These are phyloP conservation scores for Actinernus sp. DNA, from an alignment of 92 coral and sea anemone species.

Conservation along the genomic window DNA sequence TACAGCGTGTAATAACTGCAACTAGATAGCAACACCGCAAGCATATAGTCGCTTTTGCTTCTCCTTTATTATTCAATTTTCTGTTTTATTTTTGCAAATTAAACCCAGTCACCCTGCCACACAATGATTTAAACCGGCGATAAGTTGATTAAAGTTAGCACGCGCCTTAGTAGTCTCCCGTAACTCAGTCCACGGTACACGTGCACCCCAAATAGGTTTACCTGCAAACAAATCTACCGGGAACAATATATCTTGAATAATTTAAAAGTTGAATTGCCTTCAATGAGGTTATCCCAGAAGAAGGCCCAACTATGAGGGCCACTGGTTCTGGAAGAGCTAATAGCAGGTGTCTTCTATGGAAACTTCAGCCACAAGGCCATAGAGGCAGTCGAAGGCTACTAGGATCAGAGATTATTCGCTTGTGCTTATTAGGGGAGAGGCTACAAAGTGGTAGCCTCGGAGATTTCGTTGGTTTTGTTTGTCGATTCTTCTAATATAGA, in stretches of 20 bases:
- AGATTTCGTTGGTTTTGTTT: conserved; percentile 44
- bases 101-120: no score
- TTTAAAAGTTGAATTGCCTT: conserved; percentile 69
- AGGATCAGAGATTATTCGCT: conserved; percentile 3
- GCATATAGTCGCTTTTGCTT: no score
- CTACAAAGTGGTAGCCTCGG: conserved; percentile 60
- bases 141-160: no score
- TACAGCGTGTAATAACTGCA: no score
- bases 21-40: no score
- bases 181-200: no score
- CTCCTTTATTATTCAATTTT: no score
- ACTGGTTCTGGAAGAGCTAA: conserved; percentile 62
- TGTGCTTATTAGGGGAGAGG: conserved; percentile 43
- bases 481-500: conserved; percentile 27
- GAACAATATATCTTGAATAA: conserved; percentile 76
- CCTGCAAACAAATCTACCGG: conserved; percentile 73
- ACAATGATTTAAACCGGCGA: no score
- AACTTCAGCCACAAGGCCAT: conserved; percentile 58
- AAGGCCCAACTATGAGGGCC: conserved; percentile 61
- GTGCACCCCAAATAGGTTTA: conserved; percentile 60
- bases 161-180: no score
- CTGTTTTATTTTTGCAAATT: no score
- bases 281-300: conserved; percentile 69
- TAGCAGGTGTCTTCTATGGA: conserved; percentile 90
- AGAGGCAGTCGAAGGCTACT: conserved; percentile 15